Conservation (phyloP, 2,797 vertebrate genomes). For the Perdix hodgsoniae region DNA sequence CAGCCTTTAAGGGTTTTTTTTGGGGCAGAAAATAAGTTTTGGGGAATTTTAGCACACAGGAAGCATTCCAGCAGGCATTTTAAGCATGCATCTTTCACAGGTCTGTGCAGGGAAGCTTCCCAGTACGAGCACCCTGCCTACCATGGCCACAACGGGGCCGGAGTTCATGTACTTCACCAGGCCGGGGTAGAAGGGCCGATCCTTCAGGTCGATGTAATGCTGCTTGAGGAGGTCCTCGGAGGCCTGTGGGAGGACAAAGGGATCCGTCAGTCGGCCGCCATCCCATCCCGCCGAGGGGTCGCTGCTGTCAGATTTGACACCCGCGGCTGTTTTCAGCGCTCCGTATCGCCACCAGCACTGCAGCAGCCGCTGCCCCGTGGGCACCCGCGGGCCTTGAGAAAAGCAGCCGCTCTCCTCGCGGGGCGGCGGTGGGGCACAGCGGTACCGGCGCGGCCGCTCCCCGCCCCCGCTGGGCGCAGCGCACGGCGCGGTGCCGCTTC, state of each 20-base stretch:
- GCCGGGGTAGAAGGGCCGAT: conserved; percentile 87
- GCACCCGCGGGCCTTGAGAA: fast-evolving
- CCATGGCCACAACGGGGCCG: conserved; percentile 93
- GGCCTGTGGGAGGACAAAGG: conserved; percentile 78
- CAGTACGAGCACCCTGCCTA: conserved; percentile 59
- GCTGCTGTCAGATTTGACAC: fast-evolving
- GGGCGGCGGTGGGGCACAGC: too few species aligned
- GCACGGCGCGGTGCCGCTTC: too few species aligned
- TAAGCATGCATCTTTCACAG: too few species aligned
- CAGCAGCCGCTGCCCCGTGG: fast-evolving
- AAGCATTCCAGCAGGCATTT: too few species aligned
- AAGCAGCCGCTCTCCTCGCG: fast-evolving
- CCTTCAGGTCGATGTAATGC: conserved; percentile 90
- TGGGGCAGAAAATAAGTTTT: not conserved
- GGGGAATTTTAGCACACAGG: not conserved
- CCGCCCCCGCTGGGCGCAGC: too few species aligned
- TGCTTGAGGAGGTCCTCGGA: conserved; percentile 86
- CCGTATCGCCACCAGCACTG: fast-evolving
- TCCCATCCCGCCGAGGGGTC: too few species aligned
- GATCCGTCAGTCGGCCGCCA: too few species aligned
- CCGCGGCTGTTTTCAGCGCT: not conserved
- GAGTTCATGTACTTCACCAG: conserved; percentile 93
- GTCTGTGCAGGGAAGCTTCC: not conserved
- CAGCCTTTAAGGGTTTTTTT: not conserved
- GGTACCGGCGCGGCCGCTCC: too few species aligned